Conservation (phyloP, 2,888 invertebrate species). For the Dryomyza anilis region DNA sequence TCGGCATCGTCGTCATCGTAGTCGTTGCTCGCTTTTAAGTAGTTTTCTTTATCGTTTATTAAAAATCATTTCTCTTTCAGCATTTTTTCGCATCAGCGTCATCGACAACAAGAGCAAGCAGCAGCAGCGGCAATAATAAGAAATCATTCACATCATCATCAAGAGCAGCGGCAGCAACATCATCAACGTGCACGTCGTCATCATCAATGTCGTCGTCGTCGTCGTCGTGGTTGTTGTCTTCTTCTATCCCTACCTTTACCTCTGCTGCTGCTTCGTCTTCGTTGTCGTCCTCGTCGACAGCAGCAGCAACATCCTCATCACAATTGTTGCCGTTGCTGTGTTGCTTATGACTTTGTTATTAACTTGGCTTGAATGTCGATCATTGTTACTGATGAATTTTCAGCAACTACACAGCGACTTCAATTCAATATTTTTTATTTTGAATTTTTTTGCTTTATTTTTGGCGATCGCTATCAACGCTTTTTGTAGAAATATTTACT, state of each 20-base stretch:
- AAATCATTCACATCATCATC: no score
- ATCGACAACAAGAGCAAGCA: conserved; percentile 13
- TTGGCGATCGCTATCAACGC: conserved; percentile 39
- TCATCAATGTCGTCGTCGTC: conserved; percentile 13
- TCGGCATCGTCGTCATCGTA: neutral
- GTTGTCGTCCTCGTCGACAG: neutral
- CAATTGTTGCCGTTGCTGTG: conserved; percentile 20
- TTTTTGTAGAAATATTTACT: conserved; percentile 51
- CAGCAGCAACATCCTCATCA: conserved; percentile 2
- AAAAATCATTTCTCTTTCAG: conserved; percentile 58
- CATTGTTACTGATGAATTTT: conserved; percentile 49
- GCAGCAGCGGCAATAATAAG: no score
- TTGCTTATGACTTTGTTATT: conserved; percentile 48
- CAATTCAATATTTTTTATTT: neutral
- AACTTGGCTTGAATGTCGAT: conserved; percentile 56
- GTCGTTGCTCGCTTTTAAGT: conserved; percentile 42
- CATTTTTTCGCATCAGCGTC: conserved; percentile 39
- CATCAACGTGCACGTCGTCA: conserved; percentile 16
- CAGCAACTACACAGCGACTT: no score
- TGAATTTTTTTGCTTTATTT: conserved; percentile 1
- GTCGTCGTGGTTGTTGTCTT: conserved; percentile 14
- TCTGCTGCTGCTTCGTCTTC: neutral
- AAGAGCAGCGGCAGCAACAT: no score
- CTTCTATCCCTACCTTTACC: neutral
- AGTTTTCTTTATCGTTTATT: conserved; percentile 59